Conservation (phyloP, 1,140 invertebrate genomes). For the Maniola jurtina region DNA sequence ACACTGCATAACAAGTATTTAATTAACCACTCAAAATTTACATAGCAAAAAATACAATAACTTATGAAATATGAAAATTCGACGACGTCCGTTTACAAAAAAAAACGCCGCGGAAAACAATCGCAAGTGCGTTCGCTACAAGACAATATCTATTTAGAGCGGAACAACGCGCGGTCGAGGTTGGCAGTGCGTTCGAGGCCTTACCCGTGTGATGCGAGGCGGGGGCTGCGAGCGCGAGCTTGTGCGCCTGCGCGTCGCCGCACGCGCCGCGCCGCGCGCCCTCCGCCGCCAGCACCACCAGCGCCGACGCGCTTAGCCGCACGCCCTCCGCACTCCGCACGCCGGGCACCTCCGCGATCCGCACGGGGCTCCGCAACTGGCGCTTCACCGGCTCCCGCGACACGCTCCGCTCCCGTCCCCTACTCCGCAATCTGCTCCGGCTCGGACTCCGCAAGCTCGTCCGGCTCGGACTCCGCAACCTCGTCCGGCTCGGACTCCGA, state of each 20-base stretch:
- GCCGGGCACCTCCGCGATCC: background rate
- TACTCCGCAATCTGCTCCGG: background rate
- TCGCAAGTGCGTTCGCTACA: conserved; percentile 15
- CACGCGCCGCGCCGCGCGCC: conserved; percentile 78
- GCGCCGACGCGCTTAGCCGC: conserved; percentile 79
- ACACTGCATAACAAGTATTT: too few relatives aligned
- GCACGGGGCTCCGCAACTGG: background rate
- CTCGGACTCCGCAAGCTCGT: conserved; percentile 5
- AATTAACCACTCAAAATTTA: too few relatives aligned
- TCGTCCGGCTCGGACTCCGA: background rate
- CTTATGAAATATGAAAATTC: too few relatives aligned
- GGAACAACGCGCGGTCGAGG: conserved; percentile 3
- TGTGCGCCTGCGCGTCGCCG: conserved; percentile 80
- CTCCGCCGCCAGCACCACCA: conserved; percentile 47
- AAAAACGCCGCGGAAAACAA: conserved; percentile 15
- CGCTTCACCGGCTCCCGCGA: conserved; percentile 11
- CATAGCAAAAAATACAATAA: too few relatives aligned
- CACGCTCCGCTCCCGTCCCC: conserved; percentile 15
- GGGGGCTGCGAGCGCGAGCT: conserved; percentile 53
- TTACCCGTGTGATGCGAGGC: conserved; percentile 81
- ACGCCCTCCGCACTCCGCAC: conserved; percentile 62
- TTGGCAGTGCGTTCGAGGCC: conserved; percentile 18
- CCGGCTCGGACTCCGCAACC: background rate
- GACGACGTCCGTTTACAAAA: background rate
- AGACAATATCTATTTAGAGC: background rate